Base-by-base conservation (phyloP, 2,113 vertebrate species). In the Leuciscus idus region DNA sequence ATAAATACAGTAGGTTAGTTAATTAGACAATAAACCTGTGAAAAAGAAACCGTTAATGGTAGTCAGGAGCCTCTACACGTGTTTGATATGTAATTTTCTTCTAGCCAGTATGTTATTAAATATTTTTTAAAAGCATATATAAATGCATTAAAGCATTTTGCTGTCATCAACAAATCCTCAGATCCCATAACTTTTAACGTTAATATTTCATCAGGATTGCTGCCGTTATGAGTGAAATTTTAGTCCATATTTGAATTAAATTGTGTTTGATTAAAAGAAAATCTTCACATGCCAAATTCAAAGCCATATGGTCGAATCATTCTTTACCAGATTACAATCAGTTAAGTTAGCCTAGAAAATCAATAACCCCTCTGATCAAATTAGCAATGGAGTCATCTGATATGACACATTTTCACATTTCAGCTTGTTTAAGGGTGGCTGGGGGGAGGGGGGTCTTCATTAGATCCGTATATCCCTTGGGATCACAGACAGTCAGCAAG, bases 341-440 rank as follows among this genome's bases (percentile, higher is more conserved):
- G 61, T 48, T 84, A 33, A 17, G 1, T 52, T 68, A 21, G n/a
- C 43, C 17, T 85, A 85, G 76, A 15, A 61, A 73, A 81, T 81
- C 66, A 72, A 86, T 86, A 81, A 21, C 39, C 64, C 73, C 73
- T 87, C 26, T n/a, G 30, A 46, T 61, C 86, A 66, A 76, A 57
- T 88, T 19, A 59, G 64, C 62, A 36, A 61, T 55, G 66, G 70
- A 46, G 43, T 84, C 33, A 85, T 62, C 55, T 66, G 59, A 88
- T 85, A 48, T 70, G 70, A 81, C 68, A 70, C 70, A 82, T 75
- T 81, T 66, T 85, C 75, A 85, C 75, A 43, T 73, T 15, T 8
- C 21, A 66, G 28, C 33, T 80, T 79, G 82, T 75, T 33, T 28
- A 50, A 80, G 75, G 43, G 23, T 68, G 61, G 55, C 2, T 57